Evolutionary conservation across 2,888 invertebrate genomes (phyloP).

Genomic region (Luperina nickerlii): DNA sequence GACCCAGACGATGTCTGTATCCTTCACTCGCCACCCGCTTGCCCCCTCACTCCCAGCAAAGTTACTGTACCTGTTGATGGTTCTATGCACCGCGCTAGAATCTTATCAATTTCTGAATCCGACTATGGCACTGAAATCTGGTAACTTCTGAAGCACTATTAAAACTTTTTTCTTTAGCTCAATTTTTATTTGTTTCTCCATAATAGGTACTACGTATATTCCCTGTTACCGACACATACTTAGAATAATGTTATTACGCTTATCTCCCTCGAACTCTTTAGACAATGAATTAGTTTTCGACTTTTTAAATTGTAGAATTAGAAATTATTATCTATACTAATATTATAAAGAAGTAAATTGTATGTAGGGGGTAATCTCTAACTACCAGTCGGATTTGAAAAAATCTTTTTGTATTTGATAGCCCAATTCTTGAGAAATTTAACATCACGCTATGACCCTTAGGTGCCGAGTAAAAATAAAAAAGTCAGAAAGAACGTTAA

Average conservation of each 20-base stretch:
- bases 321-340: constrained; percentile 9
- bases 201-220: constrained; percentile 23
- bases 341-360: too few relatives aligned
- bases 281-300: constrained; percentile 26
- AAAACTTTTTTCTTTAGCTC: constrained; percentile 58
- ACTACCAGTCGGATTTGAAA: too few relatives aligned
- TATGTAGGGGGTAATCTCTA: too few relatives aligned
- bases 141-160: constrained; percentile 82
- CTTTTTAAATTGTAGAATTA: constrained; percentile 33
- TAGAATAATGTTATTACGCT: constrained; percentile 61
- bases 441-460: too few relatives aligned
- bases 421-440: too few relatives aligned
- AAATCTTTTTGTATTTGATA: too few relatives aligned
- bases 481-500: too few relatives aligned
- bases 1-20: constrained; percentile 86
- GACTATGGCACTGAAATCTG: constrained; percentile 94
- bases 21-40: constrained; percentile 86
- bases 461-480: too few relatives aligned
- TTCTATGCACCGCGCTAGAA: constrained; percentile 91
- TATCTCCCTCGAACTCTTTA: constrained; percentile 47
- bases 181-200: constrained; percentile 41
- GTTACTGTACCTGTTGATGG: constrained; percentile 92
- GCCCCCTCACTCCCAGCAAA: constrained; percentile 89
- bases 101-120: constrained; percentile 91
- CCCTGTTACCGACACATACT: constrained; percentile 54